Conservation (phyloP, 2,888 invertebrate species). For the Serripes groenlandicus region DNA sequence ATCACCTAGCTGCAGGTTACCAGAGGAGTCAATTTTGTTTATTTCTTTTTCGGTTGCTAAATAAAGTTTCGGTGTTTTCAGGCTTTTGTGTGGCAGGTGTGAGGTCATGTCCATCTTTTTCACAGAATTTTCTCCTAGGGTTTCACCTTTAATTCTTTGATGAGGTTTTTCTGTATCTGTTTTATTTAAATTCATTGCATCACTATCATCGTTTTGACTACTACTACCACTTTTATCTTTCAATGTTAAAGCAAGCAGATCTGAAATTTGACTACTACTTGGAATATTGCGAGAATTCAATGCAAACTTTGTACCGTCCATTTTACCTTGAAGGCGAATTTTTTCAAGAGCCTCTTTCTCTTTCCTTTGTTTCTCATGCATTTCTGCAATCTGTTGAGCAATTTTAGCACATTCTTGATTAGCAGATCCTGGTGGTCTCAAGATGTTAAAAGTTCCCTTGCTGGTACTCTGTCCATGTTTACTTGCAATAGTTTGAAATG, state of each 20-base stretch:
- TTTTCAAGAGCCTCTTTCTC: constrained; percentile 43
- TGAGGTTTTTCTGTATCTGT: not conserved
- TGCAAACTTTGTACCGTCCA: constrained; percentile 43
- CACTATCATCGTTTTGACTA: constrained; percentile 10
- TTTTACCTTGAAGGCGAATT: constrained; percentile 30
- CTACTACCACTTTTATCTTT: constrained; percentile 28
- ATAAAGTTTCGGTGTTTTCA: constrained; percentile 32
- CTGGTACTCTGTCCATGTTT: not conserved
- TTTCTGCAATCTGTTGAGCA: constrained; percentile 66
- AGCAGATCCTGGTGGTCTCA: constrained; percentile 51
- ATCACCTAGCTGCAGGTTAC: constrained; percentile 37
- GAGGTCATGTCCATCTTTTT: not conserved
- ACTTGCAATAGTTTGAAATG: not conserved
- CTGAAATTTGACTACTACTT: constrained; percentile 60
- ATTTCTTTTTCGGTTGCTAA: constrained; percentile 38
- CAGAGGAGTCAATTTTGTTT: constrained; percentile 20
- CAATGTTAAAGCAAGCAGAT: constrained; percentile 50
- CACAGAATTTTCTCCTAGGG: not conserved
- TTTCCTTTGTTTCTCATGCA: constrained; percentile 58
- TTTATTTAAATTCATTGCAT: not conserved
- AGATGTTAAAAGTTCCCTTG: constrained; percentile 15
- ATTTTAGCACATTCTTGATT: constrained; percentile 67
- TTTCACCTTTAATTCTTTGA: not conserved
- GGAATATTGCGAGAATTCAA: constrained; percentile 56
- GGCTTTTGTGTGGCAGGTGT: not conserved